Evolutionary conservation across 1,140 invertebrate species (phyloP).

Genomic region (Triops longicaudatus): DNA sequence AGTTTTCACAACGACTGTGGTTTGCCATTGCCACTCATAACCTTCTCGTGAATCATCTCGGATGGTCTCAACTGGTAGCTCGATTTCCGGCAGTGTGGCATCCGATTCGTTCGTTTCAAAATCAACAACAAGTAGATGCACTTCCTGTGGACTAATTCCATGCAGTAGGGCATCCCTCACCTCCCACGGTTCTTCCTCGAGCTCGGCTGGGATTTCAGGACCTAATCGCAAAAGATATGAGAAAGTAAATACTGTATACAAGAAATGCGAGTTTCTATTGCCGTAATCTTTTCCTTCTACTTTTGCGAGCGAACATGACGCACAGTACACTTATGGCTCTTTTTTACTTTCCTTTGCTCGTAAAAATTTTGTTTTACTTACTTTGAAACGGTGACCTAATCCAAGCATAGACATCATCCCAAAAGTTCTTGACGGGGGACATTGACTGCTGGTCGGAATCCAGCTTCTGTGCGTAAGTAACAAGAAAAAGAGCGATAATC

Average conservation of each 20-base stretch:
- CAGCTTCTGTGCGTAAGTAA: neutral
- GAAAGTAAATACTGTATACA: neutral
- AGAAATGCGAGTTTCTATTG: no score
- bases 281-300: no score
- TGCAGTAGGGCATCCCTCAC: neutral
- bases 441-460: neutral
- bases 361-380: no score
- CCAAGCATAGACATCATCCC: neutral
- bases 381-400: neutral
- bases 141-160: neutral
- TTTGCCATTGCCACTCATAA: neutral
- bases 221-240: neutral
- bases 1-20: neutral
- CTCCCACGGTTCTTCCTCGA: neutral
- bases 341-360: no score
- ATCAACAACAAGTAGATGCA: neutral
- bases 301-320: no score
- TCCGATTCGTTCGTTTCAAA: neutral
- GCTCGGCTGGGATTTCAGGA: neutral
- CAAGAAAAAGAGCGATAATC: neutral
- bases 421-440: neutral
- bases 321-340: no score
- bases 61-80: neutral
- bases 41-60: neutral
- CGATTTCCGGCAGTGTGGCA: neutral